Evolutionary conservation across 2,888 invertebrate genomes (phyloP).

Genomic region (Xestia xanthographa): DNA sequence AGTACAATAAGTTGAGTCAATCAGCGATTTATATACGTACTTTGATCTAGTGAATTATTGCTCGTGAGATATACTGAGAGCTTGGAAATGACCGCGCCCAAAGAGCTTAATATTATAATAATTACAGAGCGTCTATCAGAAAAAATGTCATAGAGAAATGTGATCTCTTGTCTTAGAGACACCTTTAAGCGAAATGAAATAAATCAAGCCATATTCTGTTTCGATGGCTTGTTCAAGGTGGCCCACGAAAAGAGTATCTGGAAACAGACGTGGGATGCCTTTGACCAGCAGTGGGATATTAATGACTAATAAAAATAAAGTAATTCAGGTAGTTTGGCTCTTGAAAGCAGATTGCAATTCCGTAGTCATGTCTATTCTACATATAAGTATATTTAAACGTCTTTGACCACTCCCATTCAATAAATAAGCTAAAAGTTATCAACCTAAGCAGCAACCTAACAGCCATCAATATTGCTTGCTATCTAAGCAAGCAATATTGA

Average conservation of each 20-base stretch:
- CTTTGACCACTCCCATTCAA: conserved; percentile 10
- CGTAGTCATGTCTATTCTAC: neutral
- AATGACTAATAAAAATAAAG: neutral
- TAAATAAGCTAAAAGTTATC: conserved; percentile 14
- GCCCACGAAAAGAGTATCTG: neutral
- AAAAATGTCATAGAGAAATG: neutral
- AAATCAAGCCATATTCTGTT: neutral
- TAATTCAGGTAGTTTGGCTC: neutral
- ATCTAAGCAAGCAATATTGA: neutral
- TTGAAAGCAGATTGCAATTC: neutral
- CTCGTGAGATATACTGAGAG: neutral
- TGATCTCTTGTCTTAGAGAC: neutral
- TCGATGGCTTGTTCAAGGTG: neutral
- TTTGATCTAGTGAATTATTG: conserved; percentile 1
- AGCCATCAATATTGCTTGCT: no score
- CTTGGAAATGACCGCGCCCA: conserved; percentile 18
- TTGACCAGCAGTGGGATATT: neutral
- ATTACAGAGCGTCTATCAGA: neutral
- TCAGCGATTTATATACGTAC: conserved; percentile 11
- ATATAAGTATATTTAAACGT: neutral
- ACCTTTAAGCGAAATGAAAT: neutral
- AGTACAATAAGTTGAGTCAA: conserved; percentile 2
- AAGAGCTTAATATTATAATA: neutral
- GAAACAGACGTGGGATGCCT: neutral
- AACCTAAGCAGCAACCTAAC: neutral